Evolutionary conservation across 2,888 invertebrate genomes (phyloP).

Genomic region (Agrypnus murinus): DNA sequence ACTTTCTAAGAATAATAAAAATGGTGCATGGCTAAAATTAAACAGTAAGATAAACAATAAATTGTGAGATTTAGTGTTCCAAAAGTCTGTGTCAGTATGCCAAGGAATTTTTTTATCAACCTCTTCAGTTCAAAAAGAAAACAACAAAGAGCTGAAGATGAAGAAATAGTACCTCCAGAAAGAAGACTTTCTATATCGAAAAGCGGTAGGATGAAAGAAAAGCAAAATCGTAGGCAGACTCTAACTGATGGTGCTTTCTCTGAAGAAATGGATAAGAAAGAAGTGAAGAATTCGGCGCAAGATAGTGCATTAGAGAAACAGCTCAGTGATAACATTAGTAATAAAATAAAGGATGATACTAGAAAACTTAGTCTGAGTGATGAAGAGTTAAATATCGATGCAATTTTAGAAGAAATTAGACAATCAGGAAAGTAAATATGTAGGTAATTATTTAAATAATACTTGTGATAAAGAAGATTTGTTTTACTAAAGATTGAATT

Average conservation of each 20-base stretch:
- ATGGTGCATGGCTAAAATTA: neutral
- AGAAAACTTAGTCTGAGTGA: slow-evolving; percentile 25
- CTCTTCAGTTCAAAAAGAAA: slow-evolving; percentile 39
- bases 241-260: slow-evolving; percentile 41
- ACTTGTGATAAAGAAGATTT: no score
- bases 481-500: no score
- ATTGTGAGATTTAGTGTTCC: slow-evolving; percentile 4
- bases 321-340: neutral
- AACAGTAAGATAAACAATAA: neutral
- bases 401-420: slow-evolving; percentile 43
- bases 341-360: slow-evolving; percentile 14
- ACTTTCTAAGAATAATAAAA: neutral
- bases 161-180: slow-evolving; percentile 46
- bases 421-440: no score
- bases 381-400: slow-evolving; percentile 42
- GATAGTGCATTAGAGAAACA: neutral
- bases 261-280: no score
- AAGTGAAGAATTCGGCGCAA: neutral
- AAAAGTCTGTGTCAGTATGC: no score
- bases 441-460: neutral
- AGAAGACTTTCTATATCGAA: slow-evolving; percentile 59
- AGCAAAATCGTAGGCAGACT: slow-evolving; percentile 43
- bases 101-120: slow-evolving; percentile 47
- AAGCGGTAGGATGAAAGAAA: slow-evolving; percentile 59
- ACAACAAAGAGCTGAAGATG: slow-evolving; percentile 26